Base-by-base conservation (phyloP, 2,113 vertebrate species). In the Hippocampus comes region DNA sequence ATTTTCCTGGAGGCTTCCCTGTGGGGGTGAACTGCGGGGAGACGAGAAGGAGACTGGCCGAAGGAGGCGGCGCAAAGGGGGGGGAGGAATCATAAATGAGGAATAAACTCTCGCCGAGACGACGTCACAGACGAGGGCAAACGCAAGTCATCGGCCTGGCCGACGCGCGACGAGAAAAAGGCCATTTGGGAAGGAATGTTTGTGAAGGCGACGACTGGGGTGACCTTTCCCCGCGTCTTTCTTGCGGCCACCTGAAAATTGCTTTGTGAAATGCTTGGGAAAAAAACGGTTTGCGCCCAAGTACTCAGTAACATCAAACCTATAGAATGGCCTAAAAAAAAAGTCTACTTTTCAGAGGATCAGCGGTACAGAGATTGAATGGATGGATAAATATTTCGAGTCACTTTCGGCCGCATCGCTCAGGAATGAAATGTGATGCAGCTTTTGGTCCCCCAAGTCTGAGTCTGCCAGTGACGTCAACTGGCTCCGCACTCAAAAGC, bases 1-100 rank as follows among this genome's bases (percentile, higher is more conserved):
- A 25, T 77, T 74, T 49, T 73, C 57, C 73, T 80, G 67, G 57
- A 76, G 79, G 81, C 78, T 78, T 85, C 78, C 77, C 77, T 27
- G 53, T 46, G 66, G 71, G 68, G 84, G 73, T 82, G 67, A 82
- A 76, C 27, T 71, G 23, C 70, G 11, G n/a, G 56, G 56, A 73
- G 64, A 72, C 5, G 63, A 80, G 77, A 21, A 75, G 69, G 69
- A 81, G 78, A 30, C 34, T 78, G 74, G 60, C 23, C 17, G 30
- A 30, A 3, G 30, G 30, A 30, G 30, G 30, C 30, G 30, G 30
- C 3, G 30, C 30, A 30, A 30, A 30, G 30, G 30, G 38, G 30
- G 38, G 46, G 71, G 53, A 49, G 27, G 74, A 67, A 27, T 70
- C 57, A 53, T 34, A 64, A 46, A 56, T 53, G 74, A 74, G 73